A percentile compares a stretch with the other conserved stretches of the same genome.
Conservation (phyloP, 2,797 vertebrate species). For the Hoplostethus mediterraneus region DNA sequence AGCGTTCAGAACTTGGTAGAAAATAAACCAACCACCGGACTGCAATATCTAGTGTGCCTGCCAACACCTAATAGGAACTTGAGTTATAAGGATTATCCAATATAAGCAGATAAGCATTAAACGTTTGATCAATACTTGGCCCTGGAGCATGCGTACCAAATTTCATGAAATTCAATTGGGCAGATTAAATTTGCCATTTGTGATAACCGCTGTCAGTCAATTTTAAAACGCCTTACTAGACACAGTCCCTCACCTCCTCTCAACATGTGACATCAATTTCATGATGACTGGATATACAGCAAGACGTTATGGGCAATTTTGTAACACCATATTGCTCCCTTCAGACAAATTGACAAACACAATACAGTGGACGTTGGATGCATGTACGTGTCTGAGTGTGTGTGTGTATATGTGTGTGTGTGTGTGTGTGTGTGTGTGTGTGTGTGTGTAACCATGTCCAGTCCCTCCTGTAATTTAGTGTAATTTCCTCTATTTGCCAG, state of each 20-base stretch:
- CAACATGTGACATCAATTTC: neutral
- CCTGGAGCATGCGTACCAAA: neutral
- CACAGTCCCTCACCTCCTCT: neutral
- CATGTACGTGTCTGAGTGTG: neutral
- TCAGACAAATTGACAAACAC: neutral
- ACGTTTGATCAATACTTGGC: no score
- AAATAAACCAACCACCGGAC: neutral
- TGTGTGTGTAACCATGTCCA: constrained; percentile 4
- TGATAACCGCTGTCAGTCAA: neutral
- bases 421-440: neutral
- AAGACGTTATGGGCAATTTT: no score
- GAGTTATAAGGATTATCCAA: neutral
- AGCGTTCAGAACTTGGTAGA: neutral
- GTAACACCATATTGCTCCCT: no score
- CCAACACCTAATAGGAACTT: no score
- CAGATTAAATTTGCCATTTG: neutral
- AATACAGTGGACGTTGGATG: neutral
- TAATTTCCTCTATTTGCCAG: constrained; percentile 27
- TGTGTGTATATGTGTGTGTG: neutral
- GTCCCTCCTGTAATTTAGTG: neutral
- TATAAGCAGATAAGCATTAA: no score
- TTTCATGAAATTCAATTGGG: neutral
- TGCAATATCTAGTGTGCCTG: neutral
- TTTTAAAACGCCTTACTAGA: neutral
- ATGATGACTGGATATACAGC: neutral